Evolutionary conservation across 2,888 invertebrate species (phyloP).

Genomic region (Autographa gamma): DNA sequence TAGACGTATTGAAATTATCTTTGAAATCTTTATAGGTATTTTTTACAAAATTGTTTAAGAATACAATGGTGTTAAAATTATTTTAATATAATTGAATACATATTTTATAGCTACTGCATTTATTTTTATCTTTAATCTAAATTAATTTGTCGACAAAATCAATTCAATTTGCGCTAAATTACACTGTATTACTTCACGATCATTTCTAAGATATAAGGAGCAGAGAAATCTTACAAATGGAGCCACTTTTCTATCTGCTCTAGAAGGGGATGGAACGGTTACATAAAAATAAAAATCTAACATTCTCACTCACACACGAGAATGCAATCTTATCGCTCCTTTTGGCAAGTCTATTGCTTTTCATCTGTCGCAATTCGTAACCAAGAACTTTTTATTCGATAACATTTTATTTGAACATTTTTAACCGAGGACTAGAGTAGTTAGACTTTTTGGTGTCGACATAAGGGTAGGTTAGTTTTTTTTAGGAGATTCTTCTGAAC

Average conservation of each 20-base stretch:
- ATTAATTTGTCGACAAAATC: not conserved
- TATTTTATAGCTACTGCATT: not conserved
- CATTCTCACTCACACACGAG: slow-evolving; percentile 17
- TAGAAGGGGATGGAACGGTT: slow-evolving; percentile 7
- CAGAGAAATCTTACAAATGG: slow-evolving; percentile 36
- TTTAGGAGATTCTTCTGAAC: no score
- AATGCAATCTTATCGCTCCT: slow-evolving; percentile 21
- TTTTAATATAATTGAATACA: not conserved
- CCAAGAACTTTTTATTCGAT: slow-evolving; percentile 7
- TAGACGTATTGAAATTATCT: no score
- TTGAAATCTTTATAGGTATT: no score
- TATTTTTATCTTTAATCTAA: not conserved
- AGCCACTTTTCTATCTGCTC: slow-evolving; percentile 42
- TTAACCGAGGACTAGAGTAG: not conserved
- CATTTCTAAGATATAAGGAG: slow-evolving; percentile 14
- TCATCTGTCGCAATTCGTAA: slow-evolving; percentile 9
- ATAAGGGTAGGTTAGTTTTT: no score
- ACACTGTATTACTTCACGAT: not conserved
- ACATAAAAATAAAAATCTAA: slow-evolving; percentile 29
- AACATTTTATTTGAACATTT: slow-evolving; percentile 7
- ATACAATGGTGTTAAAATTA: no score
- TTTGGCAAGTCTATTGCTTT: slow-evolving; percentile 8
- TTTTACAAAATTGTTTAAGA: no score
- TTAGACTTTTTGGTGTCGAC: not conserved
- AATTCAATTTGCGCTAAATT: slow-evolving; percentile 2